Conservation (phyloP, 1,140 invertebrate genomes). For the Aphelinus certus region DNA sequence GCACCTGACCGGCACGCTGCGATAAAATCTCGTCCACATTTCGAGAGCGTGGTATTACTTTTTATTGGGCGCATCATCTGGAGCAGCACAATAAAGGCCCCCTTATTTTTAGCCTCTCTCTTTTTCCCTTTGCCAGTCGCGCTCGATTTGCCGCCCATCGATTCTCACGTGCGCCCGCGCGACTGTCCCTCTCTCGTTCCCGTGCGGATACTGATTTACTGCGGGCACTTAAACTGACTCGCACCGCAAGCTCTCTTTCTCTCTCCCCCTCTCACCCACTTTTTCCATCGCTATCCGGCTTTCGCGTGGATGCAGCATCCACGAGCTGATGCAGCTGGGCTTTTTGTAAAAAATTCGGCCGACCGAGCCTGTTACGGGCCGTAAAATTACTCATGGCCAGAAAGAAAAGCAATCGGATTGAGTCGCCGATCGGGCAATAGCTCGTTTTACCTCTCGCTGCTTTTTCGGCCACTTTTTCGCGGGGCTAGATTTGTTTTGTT, state of each 20-base stretch:
- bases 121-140: background rate
- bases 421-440: too few relatives aligned
- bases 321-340: slow-evolving; percentile 23
- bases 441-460: too few relatives aligned
- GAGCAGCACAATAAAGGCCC: background rate
- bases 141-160: slow-evolving; percentile 31
- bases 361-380: background rate
- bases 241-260: slow-evolving; percentile 4
- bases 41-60: slow-evolving; percentile 3
- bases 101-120: background rate
- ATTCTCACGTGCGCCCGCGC: slow-evolving; percentile 1
- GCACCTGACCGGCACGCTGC: too few relatives aligned
- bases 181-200: slow-evolving; percentile 9
- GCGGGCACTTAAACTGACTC: slow-evolving; percentile 14
- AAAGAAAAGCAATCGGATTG: background rate
- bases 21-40: background rate
- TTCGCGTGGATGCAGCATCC: background rate
- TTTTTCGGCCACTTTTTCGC: too few relatives aligned
- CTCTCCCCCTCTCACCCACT: background rate
- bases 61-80: slow-evolving; percentile 23
- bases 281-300: background rate
- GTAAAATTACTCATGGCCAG: slow-evolving; percentile 14
- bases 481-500: background rate
- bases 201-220: slow-evolving; percentile 27
- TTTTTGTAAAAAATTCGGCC: slow-evolving; percentile 23